Evolutionary conservation across 1,140 invertebrate genomes (phyloP).

Genomic region (Oreohelix idahoensis): DNA sequence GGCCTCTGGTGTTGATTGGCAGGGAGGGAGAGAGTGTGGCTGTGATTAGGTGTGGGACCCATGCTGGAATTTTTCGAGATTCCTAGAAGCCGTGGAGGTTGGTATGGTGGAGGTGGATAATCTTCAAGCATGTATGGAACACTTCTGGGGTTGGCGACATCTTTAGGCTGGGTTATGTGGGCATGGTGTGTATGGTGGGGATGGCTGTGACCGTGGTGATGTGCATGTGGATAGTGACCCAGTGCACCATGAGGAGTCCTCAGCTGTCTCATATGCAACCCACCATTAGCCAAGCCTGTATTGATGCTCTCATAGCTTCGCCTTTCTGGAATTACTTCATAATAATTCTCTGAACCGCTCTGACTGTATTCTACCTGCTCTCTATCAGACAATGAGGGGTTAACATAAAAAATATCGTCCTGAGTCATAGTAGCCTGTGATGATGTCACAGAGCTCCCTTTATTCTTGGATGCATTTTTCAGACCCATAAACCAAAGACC

Average conservation of each 20-base stretch:
- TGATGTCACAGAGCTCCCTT: conserved; percentile 67
- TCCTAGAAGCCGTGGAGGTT: conserved; percentile 55
- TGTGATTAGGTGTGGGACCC: conserved; percentile 30
- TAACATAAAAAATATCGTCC: conserved; percentile 71
- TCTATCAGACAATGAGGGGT: conserved; percentile 65
- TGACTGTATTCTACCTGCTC: conserved; percentile 65
- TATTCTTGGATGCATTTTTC: conserved; percentile 53
- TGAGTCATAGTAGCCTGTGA: conserved; percentile 70
- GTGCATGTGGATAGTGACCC: conserved; percentile 39
- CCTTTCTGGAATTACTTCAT: conserved; percentile 69
- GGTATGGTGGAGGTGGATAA: conserved; percentile 67
- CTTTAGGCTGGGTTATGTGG: conserved; percentile 27
- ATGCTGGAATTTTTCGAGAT: not conserved
- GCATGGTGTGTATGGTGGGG: conserved; percentile 25
- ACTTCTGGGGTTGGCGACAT: not conserved
- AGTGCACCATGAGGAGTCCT: conserved; percentile 25
- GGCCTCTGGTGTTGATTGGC: conserved; percentile 32
- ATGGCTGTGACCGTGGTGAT: conserved; percentile 37
- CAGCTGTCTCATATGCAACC: conserved; percentile 20
- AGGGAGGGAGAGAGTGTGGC: conserved; percentile 35
- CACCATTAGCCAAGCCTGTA: conserved; percentile 55
- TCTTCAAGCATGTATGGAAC: conserved; percentile 62
- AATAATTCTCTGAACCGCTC: conserved; percentile 70
- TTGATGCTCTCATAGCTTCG: conserved; percentile 69
- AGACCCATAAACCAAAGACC: conserved; percentile 60